A percentile compares a stretch with the other conserved stretches of the same genome.
phyloP scores from a whole-genome alignment of 1,140 invertebrate genomes.

The Euwallacea similis region DNA sequence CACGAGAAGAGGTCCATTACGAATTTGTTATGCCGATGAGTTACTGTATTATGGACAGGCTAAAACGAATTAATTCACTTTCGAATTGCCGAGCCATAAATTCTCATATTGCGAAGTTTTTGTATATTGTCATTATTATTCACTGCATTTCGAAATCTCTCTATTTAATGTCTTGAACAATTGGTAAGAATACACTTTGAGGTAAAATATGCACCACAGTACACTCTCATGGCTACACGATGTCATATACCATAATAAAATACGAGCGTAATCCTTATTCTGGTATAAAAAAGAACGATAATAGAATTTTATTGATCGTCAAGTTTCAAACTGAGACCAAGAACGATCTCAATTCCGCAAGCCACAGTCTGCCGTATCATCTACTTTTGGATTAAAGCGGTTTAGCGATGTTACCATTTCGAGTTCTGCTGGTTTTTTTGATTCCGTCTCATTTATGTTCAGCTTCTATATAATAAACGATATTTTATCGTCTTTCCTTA shows the following conservation, averaged over 20 bases:
- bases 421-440: slow-evolving; percentile 7
- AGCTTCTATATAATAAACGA: slow-evolving; percentile 17
- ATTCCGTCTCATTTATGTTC: slow-evolving; percentile 5
- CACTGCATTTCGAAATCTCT: no score
- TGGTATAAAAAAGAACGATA: background rate
- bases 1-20: slow-evolving; percentile 11
- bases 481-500: slow-evolving; percentile 5
- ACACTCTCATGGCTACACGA: no score
- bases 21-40: slow-evolving; percentile 16
- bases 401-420: slow-evolving; percentile 14
- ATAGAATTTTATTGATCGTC: slow-evolving; percentile 16
- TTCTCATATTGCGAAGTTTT: no score
- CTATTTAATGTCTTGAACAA: no score
- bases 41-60: background rate
- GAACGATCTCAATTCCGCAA: slow-evolving; percentile 12
- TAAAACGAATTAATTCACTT: no score
- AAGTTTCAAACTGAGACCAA: slow-evolving; percentile 17
- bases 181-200: no score
- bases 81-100: no score
- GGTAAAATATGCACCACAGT: no score
- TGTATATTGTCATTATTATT: no score
- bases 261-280: no score
- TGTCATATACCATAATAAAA: no score
- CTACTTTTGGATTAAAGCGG: slow-evolving; percentile 7
- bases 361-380: background rate